Conservation (phyloP, 2,113 vertebrate species). For the Chrysemys picta region DNA sequence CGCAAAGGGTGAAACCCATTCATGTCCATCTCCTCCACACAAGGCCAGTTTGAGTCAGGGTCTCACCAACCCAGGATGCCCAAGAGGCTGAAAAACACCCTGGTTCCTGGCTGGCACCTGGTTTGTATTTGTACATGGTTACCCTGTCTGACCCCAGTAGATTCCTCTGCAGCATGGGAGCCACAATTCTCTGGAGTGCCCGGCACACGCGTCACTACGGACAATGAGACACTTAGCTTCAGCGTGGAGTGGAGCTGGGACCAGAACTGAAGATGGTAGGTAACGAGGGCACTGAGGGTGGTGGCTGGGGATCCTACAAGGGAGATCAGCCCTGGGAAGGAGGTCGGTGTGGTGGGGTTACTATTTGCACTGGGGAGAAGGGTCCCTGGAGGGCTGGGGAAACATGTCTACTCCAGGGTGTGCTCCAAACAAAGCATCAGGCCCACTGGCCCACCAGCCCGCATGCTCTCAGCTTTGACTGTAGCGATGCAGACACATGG, state of each 20-base stretch:
- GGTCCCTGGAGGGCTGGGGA: too few species aligned
- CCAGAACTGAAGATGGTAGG: not conserved
- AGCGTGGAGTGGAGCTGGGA: too few species aligned
- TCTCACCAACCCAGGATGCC: not conserved
- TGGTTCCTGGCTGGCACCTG: not conserved
- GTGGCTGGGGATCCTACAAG: not conserved
- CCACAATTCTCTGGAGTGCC: too few species aligned
- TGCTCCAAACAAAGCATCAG: not conserved
- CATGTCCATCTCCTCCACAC: not conserved
- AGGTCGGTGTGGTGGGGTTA: not conserved
- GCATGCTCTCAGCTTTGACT: not conserved
- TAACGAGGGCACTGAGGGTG: not conserved
- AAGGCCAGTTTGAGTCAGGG: not conserved
- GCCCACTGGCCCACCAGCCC: not conserved
- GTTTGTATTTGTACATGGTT: not conserved
- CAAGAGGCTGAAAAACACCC: not conserved
- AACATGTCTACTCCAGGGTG: not conserved
- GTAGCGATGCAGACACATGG: not conserved
- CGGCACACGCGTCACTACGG: too few species aligned
- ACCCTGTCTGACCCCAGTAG: not conserved
- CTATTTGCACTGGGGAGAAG: not conserved
- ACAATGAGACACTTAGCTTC: not conserved
- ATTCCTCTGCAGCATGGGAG: not conserved
- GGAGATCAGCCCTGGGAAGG: not conserved
- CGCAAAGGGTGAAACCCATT: not conserved